Conservation (phyloP, 2,113 vertebrate species). For the Typhlomys cinereus region DNA sequence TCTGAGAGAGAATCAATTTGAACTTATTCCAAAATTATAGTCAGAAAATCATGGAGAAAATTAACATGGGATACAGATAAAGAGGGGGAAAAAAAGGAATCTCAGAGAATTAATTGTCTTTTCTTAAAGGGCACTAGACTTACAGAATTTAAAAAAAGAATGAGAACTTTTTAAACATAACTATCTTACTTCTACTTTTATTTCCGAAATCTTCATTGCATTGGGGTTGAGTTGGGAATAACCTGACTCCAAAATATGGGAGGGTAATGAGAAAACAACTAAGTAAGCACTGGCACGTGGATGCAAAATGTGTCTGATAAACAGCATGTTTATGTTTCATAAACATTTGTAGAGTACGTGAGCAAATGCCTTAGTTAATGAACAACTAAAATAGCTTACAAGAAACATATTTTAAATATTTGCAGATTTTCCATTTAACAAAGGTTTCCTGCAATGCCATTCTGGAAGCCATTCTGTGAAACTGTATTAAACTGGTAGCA, state of each 20-base stretch:
- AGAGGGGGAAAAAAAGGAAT: constrained; percentile 18
- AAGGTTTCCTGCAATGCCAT: not conserved
- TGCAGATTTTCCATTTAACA: not conserved
- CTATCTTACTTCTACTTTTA: constrained; percentile 50
- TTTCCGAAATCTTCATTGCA: not conserved
- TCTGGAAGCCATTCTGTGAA: not conserved
- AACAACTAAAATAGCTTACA: constrained; percentile 1
- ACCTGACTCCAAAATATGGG: not conserved
- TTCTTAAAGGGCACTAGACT: constrained; percentile 40
- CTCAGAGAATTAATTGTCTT: constrained; percentile 4
- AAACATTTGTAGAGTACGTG: not conserved
- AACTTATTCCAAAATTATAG: not conserved
- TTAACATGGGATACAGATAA: not conserved
- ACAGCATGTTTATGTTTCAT: not conserved
- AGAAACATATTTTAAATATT: not conserved
- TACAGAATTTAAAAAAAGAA: constrained; percentile 21
- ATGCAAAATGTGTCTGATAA: not conserved
- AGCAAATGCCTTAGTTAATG: not conserved
- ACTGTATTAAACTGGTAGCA: not conserved
- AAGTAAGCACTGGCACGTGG: not conserved
- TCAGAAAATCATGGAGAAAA: constrained; percentile 59
- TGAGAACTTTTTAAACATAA: not conserved
- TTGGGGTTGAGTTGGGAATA: not conserved
- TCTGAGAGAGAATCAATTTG: not conserved
- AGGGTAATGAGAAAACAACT: not conserved